Evolutionary conservation across 1,140 invertebrate genomes (phyloP), one percentile per base, ranked within the genome.

Genomic region (Cepaea nemoralis): DNA sequence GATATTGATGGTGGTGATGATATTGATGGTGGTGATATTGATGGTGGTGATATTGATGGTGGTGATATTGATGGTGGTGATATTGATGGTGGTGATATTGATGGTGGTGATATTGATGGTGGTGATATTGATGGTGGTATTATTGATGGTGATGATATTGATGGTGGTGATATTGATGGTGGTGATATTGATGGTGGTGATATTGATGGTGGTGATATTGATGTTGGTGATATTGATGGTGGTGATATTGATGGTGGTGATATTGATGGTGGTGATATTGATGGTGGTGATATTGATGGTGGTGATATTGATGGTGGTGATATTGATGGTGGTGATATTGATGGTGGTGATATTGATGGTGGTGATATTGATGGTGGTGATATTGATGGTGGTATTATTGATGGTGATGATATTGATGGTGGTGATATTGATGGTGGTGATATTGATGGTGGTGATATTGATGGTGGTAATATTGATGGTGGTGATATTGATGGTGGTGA

Each of bases 361-460:
- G 31, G 12, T 69, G 31, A 69, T 69, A 31, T 24, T 69, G 31
- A 69, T 69, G 66, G 12, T 69, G 31, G 12, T 69, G 31, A 19
- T 69, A 31, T 22, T 69, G 66, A 19, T 69, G 66, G 31, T 69
- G 66, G 12, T 69, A 31, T 22, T 69, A 31, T 24, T 69, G 66
- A 69, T 69, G 66, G 12, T 69, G 66, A 69, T 69, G 66, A 19
- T 69, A 31, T 22, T 69, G 66, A 19, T 69, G 66, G 31, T 69
- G 66, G 12, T 69, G 66, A 69, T 69, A 31, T 24, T 69, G 66
- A 69, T 69, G 66, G 31, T 69, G 66, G 12, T 69, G 66, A 19
- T 69, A 31, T 24, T 69, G 66, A 19, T 69, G 66, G 12, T 69
- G 66, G 12, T 69, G 66, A 14, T 69, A 31, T 12, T 69, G 66